Conservation (phyloP, 2,888 invertebrate species). For the Xestobium rufovillosum region DNA sequence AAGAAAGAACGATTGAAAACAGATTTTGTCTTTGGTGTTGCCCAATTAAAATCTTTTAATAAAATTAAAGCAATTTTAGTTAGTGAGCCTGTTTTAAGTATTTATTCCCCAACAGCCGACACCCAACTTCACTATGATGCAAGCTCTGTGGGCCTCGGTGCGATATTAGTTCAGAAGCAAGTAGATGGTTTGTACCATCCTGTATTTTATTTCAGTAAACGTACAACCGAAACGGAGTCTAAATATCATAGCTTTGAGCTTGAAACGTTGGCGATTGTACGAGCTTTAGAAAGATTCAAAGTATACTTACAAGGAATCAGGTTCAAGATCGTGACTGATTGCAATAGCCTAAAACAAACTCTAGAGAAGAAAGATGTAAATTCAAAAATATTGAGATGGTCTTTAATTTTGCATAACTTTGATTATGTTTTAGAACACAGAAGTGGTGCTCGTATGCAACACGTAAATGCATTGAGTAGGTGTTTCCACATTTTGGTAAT, state of each 20-base stretch:
- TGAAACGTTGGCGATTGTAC: slow-evolving; percentile 27
- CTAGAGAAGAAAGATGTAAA: slow-evolving; percentile 20
- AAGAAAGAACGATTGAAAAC: slow-evolving; percentile 24
- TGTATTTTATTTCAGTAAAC: slow-evolving; percentile 29
- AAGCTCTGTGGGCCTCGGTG: too few species aligned
- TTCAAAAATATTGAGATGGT: slow-evolving; percentile 17
- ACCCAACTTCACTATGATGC: too few species aligned
- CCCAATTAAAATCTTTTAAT: too few species aligned
- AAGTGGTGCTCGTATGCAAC: slow-evolving; percentile 4
- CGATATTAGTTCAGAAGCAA: slow-evolving; percentile 19
- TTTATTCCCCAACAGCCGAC: too few species aligned
- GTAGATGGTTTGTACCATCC: slow-evolving; percentile 25
- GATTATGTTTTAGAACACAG: slow-evolving; percentile 15
- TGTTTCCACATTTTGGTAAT: slow-evolving; percentile 15
- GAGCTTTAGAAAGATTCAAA: slow-evolving; percentile 25
- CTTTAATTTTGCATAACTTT: slow-evolving; percentile 10
- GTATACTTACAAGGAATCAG: slow-evolving; percentile 24
- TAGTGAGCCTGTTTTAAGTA: too few species aligned
- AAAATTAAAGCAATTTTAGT: too few species aligned
- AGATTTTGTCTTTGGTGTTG: slow-evolving; percentile 23
- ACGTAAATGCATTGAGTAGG: slow-evolving; percentile 12
- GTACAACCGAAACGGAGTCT: slow-evolving; percentile 24
- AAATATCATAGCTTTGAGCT: slow-evolving; percentile 30
- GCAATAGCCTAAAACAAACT: slow-evolving; percentile 21
- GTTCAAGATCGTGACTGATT: slow-evolving; percentile 31